Evolutionary conservation across 2,113 vertebrate species (phyloP), one percentile per base, ranked within the genome.

Genomic region (Nematolebias whitei): DNA sequence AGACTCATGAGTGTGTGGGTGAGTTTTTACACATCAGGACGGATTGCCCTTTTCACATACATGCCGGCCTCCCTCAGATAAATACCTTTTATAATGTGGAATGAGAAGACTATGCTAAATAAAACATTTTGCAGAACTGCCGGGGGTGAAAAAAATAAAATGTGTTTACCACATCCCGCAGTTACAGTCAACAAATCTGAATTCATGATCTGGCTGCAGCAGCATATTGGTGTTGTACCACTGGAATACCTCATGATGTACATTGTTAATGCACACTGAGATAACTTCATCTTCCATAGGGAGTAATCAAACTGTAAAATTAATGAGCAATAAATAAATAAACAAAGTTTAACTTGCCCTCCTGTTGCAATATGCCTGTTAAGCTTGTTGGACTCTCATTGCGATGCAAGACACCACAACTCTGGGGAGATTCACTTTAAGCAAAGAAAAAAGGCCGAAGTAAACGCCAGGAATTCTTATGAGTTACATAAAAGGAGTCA

Each of bases 251-350:
- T 86, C 85, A 83, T 79, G 48, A 44, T 82, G 59, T 76, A 79
- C 66, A 78, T 83, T 85, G 79, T 85, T 82, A 87, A 88, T 82
- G 74, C 54, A 76, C 71, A 49, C 71, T 71, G 58, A 65, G 78
- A 87, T 80, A 78, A 67, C 74, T 38, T 68, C 66, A 74, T 76
- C 70, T 83, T 77, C 80, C 45, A 64, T 29, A 38, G 79, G 48
- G 78, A 87, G 71, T 84, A 80, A 80, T 88, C 76, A 65, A 50
- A 55, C 73, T 72, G 64, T 86, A 68, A 88, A 87, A 86, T 87
- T 76, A 82, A 85, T 87, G 62, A 58, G 69, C 54, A 70, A 86
- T 79, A 78, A 15, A 59, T n/a, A 78, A 32, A 45, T 52, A 19
- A 29, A 62, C 54, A 64, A 40, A 47, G 43, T 38, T 57, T 81